Evolutionary conservation across 2,888 invertebrate species (phyloP), one percentile per base, ranked within the genome.

Genomic region (Drosophila infuscata): DNA sequence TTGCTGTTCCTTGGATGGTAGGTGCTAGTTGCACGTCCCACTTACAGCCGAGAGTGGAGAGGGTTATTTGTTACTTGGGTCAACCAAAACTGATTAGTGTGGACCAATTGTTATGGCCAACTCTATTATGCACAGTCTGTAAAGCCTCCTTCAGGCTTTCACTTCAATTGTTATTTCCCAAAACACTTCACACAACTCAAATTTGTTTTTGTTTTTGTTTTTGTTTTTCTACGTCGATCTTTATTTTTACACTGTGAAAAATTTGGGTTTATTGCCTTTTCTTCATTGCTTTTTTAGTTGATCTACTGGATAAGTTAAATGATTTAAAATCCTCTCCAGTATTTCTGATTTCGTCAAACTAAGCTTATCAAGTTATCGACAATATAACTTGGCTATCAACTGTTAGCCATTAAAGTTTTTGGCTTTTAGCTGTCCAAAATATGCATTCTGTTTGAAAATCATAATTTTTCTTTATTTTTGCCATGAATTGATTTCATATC

Each of bases 1-100:
- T 65, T 56, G 72, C 60, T 56, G 46, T 43, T 7, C 4, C 11
- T 38, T 15, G 25, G 46, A 25, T 25, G 46, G 15, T 46, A 25
- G 48, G 48, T 54, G 46, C 49, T n/a, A 58, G 52, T 36, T 65
- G 65, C 56, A 49, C 29, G 30, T 49, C 3, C 49, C 49, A 17
- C 49, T 49, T 30, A 49, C 6, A 17, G 29, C 8, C 29, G 29
- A 8, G 30, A 48, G 43, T n/a, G 29, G 30, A 56, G 30, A n/a
- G 56, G 38, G 38, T 30, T 56, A 12, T 46, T 59, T 25, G 58
- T 6, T n/a, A 29, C 8, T 51, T n/a, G 35, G n/a, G 29, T 29
- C 12, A 59, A 62, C 54, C 61, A 54, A 33, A 33, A n/a, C 38
- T 33, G 62, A 33, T 54, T 43, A 52, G 43, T 46, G n/a, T 20